Evolutionary conservation across 2,113 vertebrate genomes (phyloP).

Genomic region (Montifringilla adamsi): DNA sequence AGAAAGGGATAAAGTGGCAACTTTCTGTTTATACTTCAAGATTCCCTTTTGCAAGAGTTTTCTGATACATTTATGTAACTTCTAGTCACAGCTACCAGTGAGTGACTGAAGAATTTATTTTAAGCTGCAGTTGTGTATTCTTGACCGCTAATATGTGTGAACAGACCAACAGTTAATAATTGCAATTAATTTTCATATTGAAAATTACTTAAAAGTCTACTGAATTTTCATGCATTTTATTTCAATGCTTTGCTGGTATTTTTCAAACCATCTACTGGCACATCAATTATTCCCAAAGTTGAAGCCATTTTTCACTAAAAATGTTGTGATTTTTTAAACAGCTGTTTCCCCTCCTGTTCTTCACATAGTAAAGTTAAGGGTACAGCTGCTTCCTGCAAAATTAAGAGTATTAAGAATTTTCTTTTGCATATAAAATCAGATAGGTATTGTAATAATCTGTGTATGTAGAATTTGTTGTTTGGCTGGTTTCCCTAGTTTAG

Average conservation of each 20-base stretch:
- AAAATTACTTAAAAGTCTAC: background rate
- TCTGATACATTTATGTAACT: background rate
- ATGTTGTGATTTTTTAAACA: background rate
- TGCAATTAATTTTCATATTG: background rate
- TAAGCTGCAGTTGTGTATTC: background rate
- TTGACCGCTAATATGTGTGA: background rate
- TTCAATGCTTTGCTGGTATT: background rate
- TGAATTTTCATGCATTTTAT: background rate
- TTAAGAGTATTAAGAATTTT: background rate
- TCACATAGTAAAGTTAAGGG: background rate
- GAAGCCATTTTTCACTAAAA: background rate
- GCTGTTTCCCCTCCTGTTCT: background rate
- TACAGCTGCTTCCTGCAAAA: constrained; percentile 19
- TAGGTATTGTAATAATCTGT: background rate
- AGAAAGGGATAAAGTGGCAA: background rate
- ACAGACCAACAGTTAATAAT: background rate
- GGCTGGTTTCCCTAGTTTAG: background rate
- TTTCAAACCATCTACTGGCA: background rate
- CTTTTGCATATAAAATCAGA: background rate
- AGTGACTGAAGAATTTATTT: background rate
- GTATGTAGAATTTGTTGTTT: background rate
- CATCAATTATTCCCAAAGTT: background rate
- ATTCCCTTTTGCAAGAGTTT: background rate
- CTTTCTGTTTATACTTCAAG: background rate
- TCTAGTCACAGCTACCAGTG: background rate